phyloP scores from a whole-genome alignment of 2,113 vertebrate species.

The Sakesphorus luctuosus region DNA sequence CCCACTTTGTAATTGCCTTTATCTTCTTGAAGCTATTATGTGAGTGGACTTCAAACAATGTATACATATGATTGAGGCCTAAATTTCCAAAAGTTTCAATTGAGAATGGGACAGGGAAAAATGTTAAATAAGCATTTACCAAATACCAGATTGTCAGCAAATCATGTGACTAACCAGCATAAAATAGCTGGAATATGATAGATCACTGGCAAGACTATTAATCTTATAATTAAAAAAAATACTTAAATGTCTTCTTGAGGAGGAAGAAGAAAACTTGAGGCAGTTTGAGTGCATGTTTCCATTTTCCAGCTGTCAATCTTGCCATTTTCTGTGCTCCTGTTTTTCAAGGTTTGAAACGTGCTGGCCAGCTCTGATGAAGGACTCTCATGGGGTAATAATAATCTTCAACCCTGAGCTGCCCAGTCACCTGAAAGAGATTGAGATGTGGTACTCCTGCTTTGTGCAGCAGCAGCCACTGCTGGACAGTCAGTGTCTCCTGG shows the following conservation, averaged over 20 bases:
- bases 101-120: neutral
- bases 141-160: neutral
- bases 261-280: neutral
- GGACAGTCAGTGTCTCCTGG: constrained; percentile 88
- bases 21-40: neutral
- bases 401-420: constrained; percentile 91
- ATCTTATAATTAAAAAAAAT: neutral
- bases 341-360: constrained; percentile 89
- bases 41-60: neutral
- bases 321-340: neutral
- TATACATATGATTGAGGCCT: neutral
- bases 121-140: neutral
- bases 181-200: neutral
- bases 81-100: neutral
- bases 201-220: neutral
- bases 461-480: constrained; percentile 87
- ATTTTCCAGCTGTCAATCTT: neutral
- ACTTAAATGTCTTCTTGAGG: neutral
- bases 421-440: constrained; percentile 90
- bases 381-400: constrained; percentile 89
- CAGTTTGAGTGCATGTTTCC: neutral
- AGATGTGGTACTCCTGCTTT: constrained; percentile 89
- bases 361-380: constrained; percentile 95
- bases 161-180: neutral
- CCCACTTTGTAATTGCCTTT: neutral